A percentile compares a stretch with the other conserved stretches of the same genome.
Conservation (phyloP, 2,113 vertebrate species). For the Grammomys surdaster region DNA sequence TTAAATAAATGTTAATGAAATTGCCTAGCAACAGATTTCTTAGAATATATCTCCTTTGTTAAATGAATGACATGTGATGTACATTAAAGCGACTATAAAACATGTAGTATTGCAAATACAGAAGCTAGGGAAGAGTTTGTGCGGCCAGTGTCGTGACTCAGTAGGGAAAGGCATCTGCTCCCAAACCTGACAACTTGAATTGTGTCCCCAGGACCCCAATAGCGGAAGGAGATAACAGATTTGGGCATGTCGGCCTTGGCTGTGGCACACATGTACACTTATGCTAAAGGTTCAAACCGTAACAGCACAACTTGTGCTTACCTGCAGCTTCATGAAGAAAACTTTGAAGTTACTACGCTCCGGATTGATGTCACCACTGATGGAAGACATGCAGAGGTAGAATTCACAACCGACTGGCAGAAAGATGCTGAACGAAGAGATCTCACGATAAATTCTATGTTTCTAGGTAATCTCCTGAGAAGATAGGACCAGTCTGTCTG, state of each 20-base stretch:
- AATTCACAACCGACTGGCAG: slow-evolving; percentile 97
- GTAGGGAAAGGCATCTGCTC: neutral
- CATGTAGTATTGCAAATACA: neutral
- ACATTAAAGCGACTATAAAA: neutral
- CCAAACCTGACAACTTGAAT: neutral
- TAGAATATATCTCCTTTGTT: neutral
- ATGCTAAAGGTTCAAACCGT: too few species aligned
- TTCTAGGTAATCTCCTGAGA: slow-evolving; percentile 90
- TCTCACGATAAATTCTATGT: slow-evolving; percentile 99
- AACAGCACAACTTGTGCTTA: neutral
- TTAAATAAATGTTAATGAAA: neutral
- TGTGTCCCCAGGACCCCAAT: neutral
- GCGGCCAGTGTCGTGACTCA: neutral
- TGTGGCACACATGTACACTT: neutral
- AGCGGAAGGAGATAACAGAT: neutral
- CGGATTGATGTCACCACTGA: slow-evolving; percentile 95
- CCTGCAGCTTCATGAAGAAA: slow-evolving; percentile 93
- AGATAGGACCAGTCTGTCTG: neutral
- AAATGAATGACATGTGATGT: neutral
- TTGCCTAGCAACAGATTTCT: neutral
- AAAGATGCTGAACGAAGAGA: slow-evolving; percentile 96
- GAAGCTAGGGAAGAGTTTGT: neutral
- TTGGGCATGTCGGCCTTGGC: too few species aligned
- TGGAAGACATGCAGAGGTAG: slow-evolving; percentile 93
- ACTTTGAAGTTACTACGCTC: slow-evolving; percentile 97